Percentiles rank a stretch among this genome's conserved stretches.
Conservation (phyloP, 2,888 invertebrate genomes). For the Agrotis exclamationis region DNA sequence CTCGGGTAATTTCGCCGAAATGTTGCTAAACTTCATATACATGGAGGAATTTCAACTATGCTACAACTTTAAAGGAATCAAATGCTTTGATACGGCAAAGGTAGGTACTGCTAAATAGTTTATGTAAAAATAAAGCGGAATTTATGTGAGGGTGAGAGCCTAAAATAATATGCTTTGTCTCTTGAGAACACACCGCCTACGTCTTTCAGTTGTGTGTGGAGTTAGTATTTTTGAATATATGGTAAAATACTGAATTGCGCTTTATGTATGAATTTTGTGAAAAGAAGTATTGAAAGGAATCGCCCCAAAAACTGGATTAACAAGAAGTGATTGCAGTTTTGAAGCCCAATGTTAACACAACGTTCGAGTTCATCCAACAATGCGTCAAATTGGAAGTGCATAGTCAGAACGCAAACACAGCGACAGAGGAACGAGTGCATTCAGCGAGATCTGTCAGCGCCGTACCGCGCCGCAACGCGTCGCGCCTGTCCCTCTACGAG, state of each 20-base stretch:
- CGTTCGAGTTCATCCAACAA: conserved; percentile 71
- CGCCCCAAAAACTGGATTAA: conserved; percentile 23
- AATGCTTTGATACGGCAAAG: conserved; percentile 82
- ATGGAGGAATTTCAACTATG: conserved; percentile 86
- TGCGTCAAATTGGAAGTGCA: conserved; percentile 76
- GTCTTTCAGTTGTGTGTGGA: conserved; percentile 12
- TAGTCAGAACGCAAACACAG: conserved; percentile 77
- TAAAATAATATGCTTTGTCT: conserved; percentile 58
- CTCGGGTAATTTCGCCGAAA: conserved; percentile 82
- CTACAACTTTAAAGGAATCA: conserved; percentile 81
- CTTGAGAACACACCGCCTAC: conserved; percentile 24
- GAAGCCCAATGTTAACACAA: conserved; percentile 43
- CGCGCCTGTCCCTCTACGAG: conserved; percentile 5
- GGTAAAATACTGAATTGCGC: neutral
- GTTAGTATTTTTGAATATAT: conserved; percentile 19
- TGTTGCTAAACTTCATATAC: conserved; percentile 82
- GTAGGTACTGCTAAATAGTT: conserved; percentile 64
- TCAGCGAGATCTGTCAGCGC: conserved; percentile 63
- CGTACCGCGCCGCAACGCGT: conserved; percentile 10
- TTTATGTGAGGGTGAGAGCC: conserved; percentile 52
- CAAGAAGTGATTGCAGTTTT: conserved; percentile 40
- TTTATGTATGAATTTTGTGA: neutral
- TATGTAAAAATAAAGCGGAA: conserved; percentile 62
- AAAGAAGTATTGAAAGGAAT: neutral
- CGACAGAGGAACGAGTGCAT: conserved; percentile 71